Percentiles rank a stretch among this genome's conserved stretches.
Evolutionary conservation across 2,113 vertebrate genomes (phyloP).

Genomic region (Zingel zingel): DNA sequence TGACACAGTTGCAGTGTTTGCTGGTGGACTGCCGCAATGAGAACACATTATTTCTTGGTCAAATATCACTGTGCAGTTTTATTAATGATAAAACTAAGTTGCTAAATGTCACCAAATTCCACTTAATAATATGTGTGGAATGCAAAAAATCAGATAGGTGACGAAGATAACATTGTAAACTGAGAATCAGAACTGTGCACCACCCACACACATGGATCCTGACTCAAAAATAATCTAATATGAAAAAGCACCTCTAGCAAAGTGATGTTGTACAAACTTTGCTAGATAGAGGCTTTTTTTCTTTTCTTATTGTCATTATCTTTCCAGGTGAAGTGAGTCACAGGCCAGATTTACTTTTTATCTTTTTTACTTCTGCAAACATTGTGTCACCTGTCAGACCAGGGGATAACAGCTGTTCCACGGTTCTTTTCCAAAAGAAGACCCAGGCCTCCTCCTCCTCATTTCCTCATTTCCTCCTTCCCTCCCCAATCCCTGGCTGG

Average conservation of each 20-base stretch:
- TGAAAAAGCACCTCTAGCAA: constrained; percentile 40
- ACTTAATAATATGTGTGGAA: neutral
- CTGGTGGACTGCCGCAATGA: constrained; percentile 4
- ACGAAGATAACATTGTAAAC: constrained; percentile 30
- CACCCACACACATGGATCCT: constrained; percentile 12
- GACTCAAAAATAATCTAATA: constrained; percentile 47
- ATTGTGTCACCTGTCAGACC: constrained; percentile 68
- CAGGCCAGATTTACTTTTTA: constrained; percentile 32
- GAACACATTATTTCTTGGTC: neutral
- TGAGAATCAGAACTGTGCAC: constrained; percentile 14
- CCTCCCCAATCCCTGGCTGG: constrained; percentile 60
- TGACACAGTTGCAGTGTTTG: constrained; percentile 50
- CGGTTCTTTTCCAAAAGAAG: constrained; percentile 44
- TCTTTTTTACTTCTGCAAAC: constrained; percentile 59
- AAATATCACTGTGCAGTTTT: neutral
- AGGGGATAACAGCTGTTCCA: constrained; percentile 63
- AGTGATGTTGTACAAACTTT: constrained; percentile 40
- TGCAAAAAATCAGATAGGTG: constrained; percentile 43
- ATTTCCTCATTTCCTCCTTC: constrained; percentile 2
- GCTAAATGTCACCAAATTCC: neutral
- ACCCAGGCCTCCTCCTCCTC: constrained; percentile 33
- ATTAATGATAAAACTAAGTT: constrained; percentile 9
- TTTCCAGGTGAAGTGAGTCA: constrained; percentile 62
- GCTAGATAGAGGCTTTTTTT: constrained; percentile 27
- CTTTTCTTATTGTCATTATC: constrained; percentile 65